Conservation (phyloP, 2,797 vertebrate species). For the Arctocebus calabarensis region DNA sequence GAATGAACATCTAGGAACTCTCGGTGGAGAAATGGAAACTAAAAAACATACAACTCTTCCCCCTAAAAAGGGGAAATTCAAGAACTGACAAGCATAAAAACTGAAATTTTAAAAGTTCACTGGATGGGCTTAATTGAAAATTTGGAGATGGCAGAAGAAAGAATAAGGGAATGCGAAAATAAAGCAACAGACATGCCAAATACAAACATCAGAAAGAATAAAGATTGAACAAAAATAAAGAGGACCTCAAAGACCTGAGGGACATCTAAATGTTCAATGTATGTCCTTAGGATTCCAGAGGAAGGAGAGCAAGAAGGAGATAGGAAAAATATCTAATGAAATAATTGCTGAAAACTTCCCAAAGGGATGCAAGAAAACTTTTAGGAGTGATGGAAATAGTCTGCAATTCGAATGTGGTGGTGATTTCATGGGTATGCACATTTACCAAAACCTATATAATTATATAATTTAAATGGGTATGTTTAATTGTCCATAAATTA, state of each 20-base stretch:
- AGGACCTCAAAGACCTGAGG: background rate
- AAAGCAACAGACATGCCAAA: background rate
- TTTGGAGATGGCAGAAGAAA: background rate
- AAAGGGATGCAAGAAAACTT: background rate
- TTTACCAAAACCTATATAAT: background rate
- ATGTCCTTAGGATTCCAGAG: background rate
- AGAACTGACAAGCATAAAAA: background rate
- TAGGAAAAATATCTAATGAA: constrained; percentile 3
- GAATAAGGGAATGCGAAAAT: background rate
- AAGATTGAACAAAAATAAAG: background rate
- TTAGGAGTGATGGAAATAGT: background rate
- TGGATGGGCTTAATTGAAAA: background rate
- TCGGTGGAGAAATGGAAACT: constrained; percentile 21
- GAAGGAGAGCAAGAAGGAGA: background rate
- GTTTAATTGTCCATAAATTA: background rate
- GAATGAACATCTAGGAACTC: constrained; percentile 10
- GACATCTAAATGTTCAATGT: background rate
- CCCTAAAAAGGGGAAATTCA: background rate
- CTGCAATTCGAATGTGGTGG: background rate
- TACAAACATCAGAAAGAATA: background rate
- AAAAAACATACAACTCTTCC: background rate
- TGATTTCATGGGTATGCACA: background rate
- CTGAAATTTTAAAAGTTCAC: constrained; percentile 36
- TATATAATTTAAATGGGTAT: background rate
- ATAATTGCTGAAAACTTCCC: constrained; percentile 6